These are phyloP conservation scores for Eueremaeus valkanovi DNA, from an alignment of 2,888 invertebrate species.

Conservation along the genomic window DNA sequence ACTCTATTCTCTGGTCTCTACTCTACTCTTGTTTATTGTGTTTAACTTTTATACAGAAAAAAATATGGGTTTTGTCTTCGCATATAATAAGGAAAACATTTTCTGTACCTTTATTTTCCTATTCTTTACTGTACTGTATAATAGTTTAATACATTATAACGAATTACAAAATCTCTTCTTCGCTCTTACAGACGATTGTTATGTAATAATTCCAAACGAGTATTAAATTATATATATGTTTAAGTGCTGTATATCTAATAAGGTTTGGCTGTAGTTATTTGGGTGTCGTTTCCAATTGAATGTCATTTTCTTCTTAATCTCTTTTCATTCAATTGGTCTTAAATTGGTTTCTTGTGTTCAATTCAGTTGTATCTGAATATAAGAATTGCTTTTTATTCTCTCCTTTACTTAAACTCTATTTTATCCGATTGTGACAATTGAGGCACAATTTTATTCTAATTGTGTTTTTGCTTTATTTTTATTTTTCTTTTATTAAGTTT, in stretches of 20 bases:
- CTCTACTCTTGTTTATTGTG: background rate
- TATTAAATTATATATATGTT: no score
- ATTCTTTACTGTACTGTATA: no score
- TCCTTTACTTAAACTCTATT: no score
- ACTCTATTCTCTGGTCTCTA: background rate
- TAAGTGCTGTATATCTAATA: no score
- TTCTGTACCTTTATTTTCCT: background rate
- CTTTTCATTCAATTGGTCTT: background rate
- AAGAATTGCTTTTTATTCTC: background rate
- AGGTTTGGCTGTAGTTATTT: background rate
- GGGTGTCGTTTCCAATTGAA: background rate
- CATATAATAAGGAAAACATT: background rate
- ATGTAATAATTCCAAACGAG: no score
- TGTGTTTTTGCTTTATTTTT: background rate
- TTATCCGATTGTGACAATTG: background rate
- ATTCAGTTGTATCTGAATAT: background rate
- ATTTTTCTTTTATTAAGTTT: background rate
- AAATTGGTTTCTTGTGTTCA: background rate
- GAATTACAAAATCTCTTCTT: background rate
- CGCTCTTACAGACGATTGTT: no score
- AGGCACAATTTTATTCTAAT: background rate
- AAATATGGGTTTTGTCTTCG: background rate
- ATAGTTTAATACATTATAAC: no score
- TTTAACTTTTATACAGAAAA: background rate
- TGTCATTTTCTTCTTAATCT: background rate